These are phyloP conservation scores for Sphaerodactylus townsendi DNA, from an alignment of 2,113 vertebrate species.

Conservation along the genomic window DNA sequence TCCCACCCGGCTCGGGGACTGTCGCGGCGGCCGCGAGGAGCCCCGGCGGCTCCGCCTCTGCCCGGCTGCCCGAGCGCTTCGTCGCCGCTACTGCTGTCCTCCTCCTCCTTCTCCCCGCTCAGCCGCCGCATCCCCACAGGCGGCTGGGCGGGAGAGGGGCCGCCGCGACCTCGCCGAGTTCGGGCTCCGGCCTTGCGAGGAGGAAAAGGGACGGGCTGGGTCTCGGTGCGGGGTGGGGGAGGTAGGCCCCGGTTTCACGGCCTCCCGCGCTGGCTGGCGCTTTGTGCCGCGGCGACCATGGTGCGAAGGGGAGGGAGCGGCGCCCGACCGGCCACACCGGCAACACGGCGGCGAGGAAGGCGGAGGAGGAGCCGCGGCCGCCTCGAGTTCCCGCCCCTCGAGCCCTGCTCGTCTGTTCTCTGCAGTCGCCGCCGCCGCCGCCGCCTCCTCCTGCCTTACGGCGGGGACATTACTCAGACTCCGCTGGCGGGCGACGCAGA, in stretches of 20 bases:
- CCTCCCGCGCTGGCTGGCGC: constrained; percentile 52
- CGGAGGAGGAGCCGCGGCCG: neutral
- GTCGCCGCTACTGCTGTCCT: neutral
- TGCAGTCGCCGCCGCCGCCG: neutral
- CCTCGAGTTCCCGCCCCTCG: neutral
- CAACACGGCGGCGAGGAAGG: neutral
- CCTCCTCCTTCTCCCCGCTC: constrained; percentile 10
- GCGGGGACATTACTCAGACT: neutral
- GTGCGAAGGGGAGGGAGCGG: constrained; percentile 41
- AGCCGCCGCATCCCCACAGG: constrained; percentile 62
- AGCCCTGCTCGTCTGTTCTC: neutral
- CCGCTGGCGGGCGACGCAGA: neutral
- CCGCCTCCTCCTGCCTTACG: neutral
- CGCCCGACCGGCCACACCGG: neutral
- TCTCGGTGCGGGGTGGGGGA: neutral
- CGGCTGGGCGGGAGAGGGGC: constrained; percentile 28
- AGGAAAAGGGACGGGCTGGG: neutral
- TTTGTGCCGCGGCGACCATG: constrained; percentile 68
- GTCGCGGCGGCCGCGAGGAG: neutral
- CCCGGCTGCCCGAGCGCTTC: neutral
- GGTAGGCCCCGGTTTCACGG: constrained; percentile 21
- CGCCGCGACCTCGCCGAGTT: neutral
- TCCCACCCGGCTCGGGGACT: neutral
- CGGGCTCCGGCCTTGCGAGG: constrained; percentile 3
- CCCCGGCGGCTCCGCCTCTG: constrained; percentile 19